Conservation (phyloP, 2,797 vertebrate species). For the Dryobates pubescens region DNA sequence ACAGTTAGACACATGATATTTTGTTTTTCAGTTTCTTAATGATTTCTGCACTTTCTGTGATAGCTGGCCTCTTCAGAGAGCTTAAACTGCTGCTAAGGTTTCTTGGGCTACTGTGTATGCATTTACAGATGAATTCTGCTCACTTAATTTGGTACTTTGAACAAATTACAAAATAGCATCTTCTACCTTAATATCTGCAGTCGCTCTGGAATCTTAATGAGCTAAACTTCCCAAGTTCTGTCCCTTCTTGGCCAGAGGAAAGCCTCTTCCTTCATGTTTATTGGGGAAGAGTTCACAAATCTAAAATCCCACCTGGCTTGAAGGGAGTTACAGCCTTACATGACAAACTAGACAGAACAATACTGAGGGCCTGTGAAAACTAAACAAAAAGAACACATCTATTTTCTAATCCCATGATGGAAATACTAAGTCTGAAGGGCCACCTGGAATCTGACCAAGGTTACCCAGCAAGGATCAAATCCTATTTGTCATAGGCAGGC, state of each 20-base stretch:
- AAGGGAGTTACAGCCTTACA: slow-evolving; percentile 48
- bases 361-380: slow-evolving; percentile 30
- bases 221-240: neutral
- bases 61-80: slow-evolving; percentile 19
- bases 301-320: slow-evolving; percentile 39
- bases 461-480: slow-evolving; percentile 61
- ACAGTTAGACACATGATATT: neutral
- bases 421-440: slow-evolving; percentile 39
- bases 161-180: slow-evolving; percentile 53
- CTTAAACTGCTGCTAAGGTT: slow-evolving; percentile 26
- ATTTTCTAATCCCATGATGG: slow-evolving; percentile 43
- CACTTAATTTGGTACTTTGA: slow-evolving; percentile 31
- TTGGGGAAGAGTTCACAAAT: slow-evolving; percentile 26
- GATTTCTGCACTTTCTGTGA: slow-evolving; percentile 23
- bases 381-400: slow-evolving; percentile 37
- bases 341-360: slow-evolving; percentile 41
- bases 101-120: slow-evolving; percentile 21
- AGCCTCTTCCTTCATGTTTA: slow-evolving; percentile 1
- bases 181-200: slow-evolving; percentile 19
- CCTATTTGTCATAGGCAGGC: slow-evolving; percentile 51
- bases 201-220: slow-evolving; percentile 45
- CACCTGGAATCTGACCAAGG: slow-evolving; percentile 53
- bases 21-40: neutral
- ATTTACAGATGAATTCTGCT: slow-evolving; percentile 31
- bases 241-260: neutral